Conservation (phyloP, 2,113 vertebrate species). For the Ochotona princeps region DNA sequence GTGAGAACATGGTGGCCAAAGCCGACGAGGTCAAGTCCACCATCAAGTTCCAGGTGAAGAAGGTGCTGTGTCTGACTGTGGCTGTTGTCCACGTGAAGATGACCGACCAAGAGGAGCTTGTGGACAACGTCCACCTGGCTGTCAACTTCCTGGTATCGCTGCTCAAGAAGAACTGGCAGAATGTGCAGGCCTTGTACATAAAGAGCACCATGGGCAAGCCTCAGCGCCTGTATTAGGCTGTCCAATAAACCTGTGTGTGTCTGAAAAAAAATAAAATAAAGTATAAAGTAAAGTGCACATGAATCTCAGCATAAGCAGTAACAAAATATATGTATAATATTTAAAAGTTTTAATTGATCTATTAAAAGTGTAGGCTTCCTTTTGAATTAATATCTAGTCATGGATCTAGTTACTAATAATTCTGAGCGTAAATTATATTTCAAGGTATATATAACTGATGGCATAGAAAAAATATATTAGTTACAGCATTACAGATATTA, state of each 20-base stretch:
- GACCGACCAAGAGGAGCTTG: constrained; percentile 97
- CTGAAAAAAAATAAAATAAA: neutral
- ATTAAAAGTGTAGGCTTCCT: constrained; percentile 34
- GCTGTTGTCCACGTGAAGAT: constrained; percentile 98
- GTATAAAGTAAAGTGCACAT: constrained; percentile 21
- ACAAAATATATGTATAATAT: constrained; percentile 2
- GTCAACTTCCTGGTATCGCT: constrained; percentile 88
- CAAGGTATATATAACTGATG: constrained; percentile 26
- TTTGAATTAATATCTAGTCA: constrained; percentile 42
- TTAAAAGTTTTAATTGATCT: constrained; percentile 32
- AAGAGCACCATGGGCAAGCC: constrained; percentile 99
- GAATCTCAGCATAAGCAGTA: constrained; percentile 37
- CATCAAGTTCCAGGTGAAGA: constrained; percentile 99
- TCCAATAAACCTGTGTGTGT: too few species aligned
- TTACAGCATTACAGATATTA: neutral
- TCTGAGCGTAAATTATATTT: constrained; percentile 56
- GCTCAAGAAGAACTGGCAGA: constrained; percentile 99
- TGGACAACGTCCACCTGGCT: constrained; percentile 96
- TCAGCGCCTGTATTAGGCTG: constrained; percentile 90
- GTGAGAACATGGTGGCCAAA: constrained; percentile 96
- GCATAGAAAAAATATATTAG: constrained; percentile 31
- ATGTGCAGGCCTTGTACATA: constrained; percentile 95
- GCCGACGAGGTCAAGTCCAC: constrained; percentile 99
- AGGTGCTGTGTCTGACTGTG: constrained; percentile 98
- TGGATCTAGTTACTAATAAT: constrained; percentile 32